Percentiles rank a stretch among this genome's conserved stretches.
These are phyloP conservation scores for Mus caroli DNA, from an alignment of 2,797 vertebrate species.

Conservation along the genomic window DNA sequence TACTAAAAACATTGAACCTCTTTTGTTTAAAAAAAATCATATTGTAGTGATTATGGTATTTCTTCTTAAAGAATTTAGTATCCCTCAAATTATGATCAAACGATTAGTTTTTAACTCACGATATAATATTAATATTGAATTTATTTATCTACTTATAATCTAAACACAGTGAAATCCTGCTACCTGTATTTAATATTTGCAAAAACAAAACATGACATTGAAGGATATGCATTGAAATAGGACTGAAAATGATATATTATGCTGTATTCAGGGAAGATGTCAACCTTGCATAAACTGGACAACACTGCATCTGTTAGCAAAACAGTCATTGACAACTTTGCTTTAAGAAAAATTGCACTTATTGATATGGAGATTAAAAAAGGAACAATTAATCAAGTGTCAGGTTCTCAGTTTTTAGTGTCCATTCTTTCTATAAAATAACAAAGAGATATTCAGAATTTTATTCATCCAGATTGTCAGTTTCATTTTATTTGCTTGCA, in stretches of 20 bases:
- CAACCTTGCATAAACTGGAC: constrained; percentile 10
- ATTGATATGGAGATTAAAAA: constrained; percentile 40
- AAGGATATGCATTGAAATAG: constrained; percentile 26
- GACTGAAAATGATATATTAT: constrained; percentile 63
- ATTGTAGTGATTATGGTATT: background rate
- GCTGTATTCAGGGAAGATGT: background rate
- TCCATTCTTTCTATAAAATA: background rate
- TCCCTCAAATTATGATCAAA: constrained; percentile 35
- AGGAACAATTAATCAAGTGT: constrained; percentile 68
- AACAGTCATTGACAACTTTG: constrained; percentile 39
- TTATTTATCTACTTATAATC: background rate
- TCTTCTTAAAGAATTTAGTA: background rate
- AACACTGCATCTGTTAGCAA: constrained; percentile 17
- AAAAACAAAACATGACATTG: constrained; percentile 38
- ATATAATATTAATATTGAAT: constrained; percentile 33
- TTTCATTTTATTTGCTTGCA: background rate
- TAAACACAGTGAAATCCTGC: background rate
- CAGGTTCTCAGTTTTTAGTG: background rate
- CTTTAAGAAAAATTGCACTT: constrained; percentile 34
- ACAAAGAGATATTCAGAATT: background rate
- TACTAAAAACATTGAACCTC: background rate
- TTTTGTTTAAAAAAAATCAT: background rate
- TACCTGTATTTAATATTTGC: constrained; percentile 25
- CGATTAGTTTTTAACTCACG: background rate
- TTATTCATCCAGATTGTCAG: background rate